Evolutionary conservation across 2,797 vertebrate genomes (phyloP), one percentile per base, ranked within the genome.

Genomic region (Chelonia mydas): DNA sequence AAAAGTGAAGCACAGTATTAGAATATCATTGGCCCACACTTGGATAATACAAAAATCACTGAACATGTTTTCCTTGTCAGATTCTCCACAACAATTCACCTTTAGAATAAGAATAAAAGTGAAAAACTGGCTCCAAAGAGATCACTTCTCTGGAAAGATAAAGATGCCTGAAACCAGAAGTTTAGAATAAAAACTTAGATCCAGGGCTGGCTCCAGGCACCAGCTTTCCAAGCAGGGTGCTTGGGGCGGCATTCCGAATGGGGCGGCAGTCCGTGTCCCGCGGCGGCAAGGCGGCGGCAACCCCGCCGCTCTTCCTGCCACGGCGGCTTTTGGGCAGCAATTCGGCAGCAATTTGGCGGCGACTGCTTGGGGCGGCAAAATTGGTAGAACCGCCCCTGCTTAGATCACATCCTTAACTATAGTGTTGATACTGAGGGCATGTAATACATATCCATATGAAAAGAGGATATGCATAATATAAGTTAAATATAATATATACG

Each of bases 391-490:
- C 2, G 41, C 41, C 41, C 41, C 41, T 41, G 41, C 11, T 1
- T 21, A 88, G 21, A 83, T 85, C 27, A 72, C 57, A 65, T 1
- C 6, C 83, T 87, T 80, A 86, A 84, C 31, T 91, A 21, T 93
- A 93, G 82, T 91, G 65, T 87, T 95, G 91, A 90, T 94, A 87
- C 77, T 53, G 54, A 83, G 92, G 74, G 17, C 51, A 3, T 86
- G 28, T 65, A 90, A 87, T 12, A 80, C 80, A 90, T 47, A 53
- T 82, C 65, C 65, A 68, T 37, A 68, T n/a, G 65, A 37, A 61
- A n/a, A 72, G 21, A 72, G 5, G 41, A 37, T 41, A 72, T 72
- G 65, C 19, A 72, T 23, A 41, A 41, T 72, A 72, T 68, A 68
- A 41, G 21, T 72, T 21, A 72, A 72, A 72, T 72, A 23, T 41